These are phyloP conservation scores for Eolophus roseicapilla DNA, from an alignment of 2,113 vertebrate species.

Conservation along the genomic window DNA sequence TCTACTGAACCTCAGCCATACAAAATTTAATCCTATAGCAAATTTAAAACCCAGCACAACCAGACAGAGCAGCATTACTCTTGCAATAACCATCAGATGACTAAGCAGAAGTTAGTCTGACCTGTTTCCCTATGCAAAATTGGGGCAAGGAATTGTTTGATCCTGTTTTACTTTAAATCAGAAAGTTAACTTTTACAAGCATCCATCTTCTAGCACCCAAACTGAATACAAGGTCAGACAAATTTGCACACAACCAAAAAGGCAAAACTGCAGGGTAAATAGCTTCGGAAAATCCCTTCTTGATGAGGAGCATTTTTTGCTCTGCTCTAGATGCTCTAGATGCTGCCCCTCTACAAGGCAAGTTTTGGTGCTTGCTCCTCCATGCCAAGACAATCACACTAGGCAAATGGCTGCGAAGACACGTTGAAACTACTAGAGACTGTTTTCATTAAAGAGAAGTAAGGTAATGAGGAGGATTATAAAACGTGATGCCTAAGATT, in stretches of 20 bases:
- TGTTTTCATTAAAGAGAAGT: not conserved
- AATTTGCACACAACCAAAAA: not conserved
- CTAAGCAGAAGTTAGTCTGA: slow-evolving; percentile 27
- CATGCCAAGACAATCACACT: not conserved
- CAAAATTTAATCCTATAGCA: slow-evolving; percentile 23
- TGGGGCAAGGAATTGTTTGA: not conserved
- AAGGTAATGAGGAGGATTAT: not conserved
- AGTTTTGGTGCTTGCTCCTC: not conserved
- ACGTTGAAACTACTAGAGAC: not conserved
- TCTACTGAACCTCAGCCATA: not conserved
- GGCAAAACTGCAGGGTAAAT: not conserved
- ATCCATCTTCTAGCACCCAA: not conserved
- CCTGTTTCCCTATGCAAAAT: not conserved
- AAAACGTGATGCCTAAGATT: not conserved
- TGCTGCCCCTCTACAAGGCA: not conserved
- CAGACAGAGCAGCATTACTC: not conserved
- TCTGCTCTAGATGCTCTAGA: not conserved
- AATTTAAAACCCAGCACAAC: not conserved
- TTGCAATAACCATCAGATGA: not conserved
- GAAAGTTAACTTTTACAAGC: not conserved
- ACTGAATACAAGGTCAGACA: not conserved
- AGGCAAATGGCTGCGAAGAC: not conserved
- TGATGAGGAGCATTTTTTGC: not conserved
- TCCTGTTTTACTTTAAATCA: not conserved
- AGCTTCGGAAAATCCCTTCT: slow-evolving; percentile 32